These are phyloP conservation scores for Lamellibrachia satsuma DNA, from an alignment of 2,888 invertebrate genomes.

Conservation along the genomic window DNA sequence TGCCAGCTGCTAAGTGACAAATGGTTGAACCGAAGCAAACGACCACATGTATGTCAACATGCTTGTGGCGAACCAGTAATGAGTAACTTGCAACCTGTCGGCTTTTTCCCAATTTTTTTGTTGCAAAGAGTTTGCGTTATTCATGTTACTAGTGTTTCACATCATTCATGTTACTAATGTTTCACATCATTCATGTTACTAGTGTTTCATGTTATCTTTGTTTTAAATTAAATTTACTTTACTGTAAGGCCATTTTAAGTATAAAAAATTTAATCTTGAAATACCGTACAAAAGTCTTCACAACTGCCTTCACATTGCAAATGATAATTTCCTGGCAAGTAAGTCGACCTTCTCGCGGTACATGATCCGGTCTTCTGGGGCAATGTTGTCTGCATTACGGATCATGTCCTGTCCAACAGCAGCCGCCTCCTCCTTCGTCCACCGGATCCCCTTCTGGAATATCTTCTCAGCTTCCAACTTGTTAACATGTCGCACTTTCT, in stretches of 20 bases:
- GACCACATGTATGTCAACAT: not conserved
- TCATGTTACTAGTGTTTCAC: not conserved
- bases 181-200: not conserved
- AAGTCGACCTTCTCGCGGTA: not conserved
- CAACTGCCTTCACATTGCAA: not conserved
- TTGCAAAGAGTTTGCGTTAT: too few species aligned
- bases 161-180: not conserved
- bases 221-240: too few species aligned
- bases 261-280: not conserved
- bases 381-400: not conserved
- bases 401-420: not conserved
- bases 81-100: not conserved
- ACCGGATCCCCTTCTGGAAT: not conserved
- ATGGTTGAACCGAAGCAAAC: not conserved
- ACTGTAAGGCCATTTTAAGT: too few species aligned
- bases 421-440: not conserved
- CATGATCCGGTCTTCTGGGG: not conserved
- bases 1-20: not conserved
- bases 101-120: not conserved
- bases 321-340: not conserved
- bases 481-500: not conserved
- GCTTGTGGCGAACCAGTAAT: not conserved
- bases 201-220: not conserved
- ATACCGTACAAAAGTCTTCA: not conserved
- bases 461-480: not conserved